Evolutionary conservation across 2,113 vertebrate genomes (phyloP).

Genomic region (Laterallus jamaicensis): DNA sequence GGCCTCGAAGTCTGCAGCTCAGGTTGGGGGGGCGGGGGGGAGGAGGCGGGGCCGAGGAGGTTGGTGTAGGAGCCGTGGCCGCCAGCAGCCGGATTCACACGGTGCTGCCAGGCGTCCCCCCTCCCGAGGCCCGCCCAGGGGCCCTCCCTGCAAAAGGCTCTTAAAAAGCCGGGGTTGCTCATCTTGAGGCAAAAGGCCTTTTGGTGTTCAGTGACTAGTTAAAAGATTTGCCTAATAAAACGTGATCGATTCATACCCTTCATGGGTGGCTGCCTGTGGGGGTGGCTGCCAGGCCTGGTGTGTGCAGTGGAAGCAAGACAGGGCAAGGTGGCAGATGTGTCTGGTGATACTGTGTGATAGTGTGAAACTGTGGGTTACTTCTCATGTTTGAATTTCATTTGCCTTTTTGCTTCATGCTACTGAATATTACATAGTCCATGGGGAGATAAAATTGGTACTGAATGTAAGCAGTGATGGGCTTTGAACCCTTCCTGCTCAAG

Average conservation of each 20-base stretch:
- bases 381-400: background rate
- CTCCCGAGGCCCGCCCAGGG: accelerated
- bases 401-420: background rate
- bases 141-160: background rate
- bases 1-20: no score
- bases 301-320: background rate
- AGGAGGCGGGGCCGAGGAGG: no score
- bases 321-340: background rate
- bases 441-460: background rate
- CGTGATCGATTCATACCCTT: accelerated
- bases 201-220: background rate
- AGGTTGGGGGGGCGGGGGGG: no score
- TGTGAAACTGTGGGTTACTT: no score
- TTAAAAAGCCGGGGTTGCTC: accelerated
- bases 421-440: background rate
- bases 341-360: background rate
- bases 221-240: background rate
- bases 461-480: background rate
- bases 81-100: no score
- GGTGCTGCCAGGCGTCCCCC: accelerated
- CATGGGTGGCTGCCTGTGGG: background rate
- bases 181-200: background rate
- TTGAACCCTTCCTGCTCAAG: background rate
- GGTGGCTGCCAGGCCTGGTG: no score
- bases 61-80: no score